Evolutionary conservation across 1,140 invertebrate species (phyloP).

Genomic region (Helicoverpa zea): DNA sequence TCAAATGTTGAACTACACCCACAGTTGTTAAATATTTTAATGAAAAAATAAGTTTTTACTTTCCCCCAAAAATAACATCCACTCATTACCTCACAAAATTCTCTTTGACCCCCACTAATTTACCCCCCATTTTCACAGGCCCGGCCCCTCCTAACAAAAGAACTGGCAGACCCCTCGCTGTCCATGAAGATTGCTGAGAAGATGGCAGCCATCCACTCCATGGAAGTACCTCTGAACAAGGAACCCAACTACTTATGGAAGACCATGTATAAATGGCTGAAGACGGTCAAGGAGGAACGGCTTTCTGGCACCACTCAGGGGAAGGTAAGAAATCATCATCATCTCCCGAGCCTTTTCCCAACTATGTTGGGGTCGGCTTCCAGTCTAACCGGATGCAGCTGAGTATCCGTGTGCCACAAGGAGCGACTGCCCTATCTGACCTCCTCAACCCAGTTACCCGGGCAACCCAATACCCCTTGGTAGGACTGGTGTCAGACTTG

Average conservation of each 20-base stretch:
- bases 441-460: no score
- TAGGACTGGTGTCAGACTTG: no score
- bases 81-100: neutral
- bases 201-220: constrained; percentile 95
- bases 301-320: constrained; percentile 53
- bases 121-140: constrained; percentile 87
- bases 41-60: neutral
- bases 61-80: neutral
- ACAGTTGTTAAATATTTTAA: no score
- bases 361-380: no score
- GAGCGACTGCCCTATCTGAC: no score
- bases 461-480: no score
- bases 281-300: constrained; percentile 80
- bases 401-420: no score
- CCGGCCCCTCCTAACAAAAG: constrained; percentile 92
- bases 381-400: no score
- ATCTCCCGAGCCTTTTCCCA: no score
- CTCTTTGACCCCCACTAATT: neutral
- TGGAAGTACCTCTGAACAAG: constrained; percentile 98
- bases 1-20: no score
- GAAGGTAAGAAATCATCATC: constrained; percentile 58
- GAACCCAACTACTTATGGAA: constrained; percentile 98
- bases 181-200: constrained; percentile 95
- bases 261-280: constrained; percentile 92
- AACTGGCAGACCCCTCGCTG: constrained; percentile 92